Evolutionary conservation across 64 coral and sea anemone genomes (phyloP).

Genomic region (Orbicella faveolata): DNA sequence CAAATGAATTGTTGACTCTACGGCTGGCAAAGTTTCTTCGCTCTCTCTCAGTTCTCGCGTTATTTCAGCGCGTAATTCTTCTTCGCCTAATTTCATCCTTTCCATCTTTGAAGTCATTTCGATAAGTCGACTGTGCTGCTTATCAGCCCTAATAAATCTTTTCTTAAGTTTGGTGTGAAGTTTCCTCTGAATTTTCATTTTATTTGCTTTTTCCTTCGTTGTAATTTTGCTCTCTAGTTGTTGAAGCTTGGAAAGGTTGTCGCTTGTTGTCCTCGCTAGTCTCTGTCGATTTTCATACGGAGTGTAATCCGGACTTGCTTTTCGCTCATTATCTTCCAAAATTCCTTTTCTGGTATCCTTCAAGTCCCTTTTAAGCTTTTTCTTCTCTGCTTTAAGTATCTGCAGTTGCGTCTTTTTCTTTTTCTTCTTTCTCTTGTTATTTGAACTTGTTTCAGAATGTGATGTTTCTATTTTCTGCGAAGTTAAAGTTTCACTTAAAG

Average conservation of each 20-base stretch:
- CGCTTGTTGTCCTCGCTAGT: conserved; percentile 63
- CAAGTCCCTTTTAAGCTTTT: conserved; percentile 59
- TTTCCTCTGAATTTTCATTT: conserved; percentile 42
- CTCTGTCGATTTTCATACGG: conserved; percentile 70
- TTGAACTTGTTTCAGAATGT: neutral
- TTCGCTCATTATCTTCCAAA: conserved; percentile 63
- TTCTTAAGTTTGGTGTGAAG: conserved; percentile 52
- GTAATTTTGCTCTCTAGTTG: conserved; percentile 59
- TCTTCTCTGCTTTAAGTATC: conserved; percentile 56
- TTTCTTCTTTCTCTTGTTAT: conserved; percentile 21
- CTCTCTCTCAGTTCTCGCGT: conserved; percentile 6
- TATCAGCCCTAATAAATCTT: conserved; percentile 57
- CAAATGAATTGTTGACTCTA: neutral
- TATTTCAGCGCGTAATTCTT: conserved; percentile 65
- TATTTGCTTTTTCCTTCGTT: conserved; percentile 49
- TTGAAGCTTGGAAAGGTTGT: conserved; percentile 50
- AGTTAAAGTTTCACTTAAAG: conserved; percentile 5
- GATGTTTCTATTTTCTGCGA: neutral
- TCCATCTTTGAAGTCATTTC: conserved; percentile 62
- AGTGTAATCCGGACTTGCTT: conserved; percentile 54
- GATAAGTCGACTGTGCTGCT: conserved; percentile 69
- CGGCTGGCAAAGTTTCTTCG: neutral
- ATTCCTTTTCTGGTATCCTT: conserved; percentile 46
- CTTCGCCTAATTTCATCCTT: conserved; percentile 62
- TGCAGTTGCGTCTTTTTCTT: conserved; percentile 55